Conservation (phyloP, 1,140 invertebrate species). For the Diabrotica virgifera region DNA sequence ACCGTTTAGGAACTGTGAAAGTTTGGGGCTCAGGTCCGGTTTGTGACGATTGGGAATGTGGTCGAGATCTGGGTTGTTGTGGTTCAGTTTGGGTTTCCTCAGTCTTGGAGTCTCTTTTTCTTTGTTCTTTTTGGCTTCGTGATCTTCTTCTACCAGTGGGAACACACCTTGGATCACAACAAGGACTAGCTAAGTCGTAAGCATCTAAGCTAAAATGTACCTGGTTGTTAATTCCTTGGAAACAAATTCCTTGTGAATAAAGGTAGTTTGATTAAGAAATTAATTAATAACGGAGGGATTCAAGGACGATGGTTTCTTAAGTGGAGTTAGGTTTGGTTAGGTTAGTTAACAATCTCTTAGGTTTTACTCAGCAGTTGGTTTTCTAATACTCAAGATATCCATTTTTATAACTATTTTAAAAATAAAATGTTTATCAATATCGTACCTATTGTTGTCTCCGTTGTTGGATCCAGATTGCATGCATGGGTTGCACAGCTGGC, state of each 20-base stretch:
- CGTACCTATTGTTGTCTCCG: constrained; percentile 20
- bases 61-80: constrained; percentile 46
- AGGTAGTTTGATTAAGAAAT: no score
- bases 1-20: constrained; percentile 38
- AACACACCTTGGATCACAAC: constrained; percentile 79
- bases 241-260: no score
- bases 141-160: constrained; percentile 65
- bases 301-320: no score
- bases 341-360: no score
- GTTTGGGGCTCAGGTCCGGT: constrained; percentile 27
- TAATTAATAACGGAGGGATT: no score
- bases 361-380: no score
- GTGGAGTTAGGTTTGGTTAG: no score
- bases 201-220: constrained; percentile 63
- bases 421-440: no score
- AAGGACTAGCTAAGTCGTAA: constrained; percentile 78
- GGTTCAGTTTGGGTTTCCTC: constrained; percentile 50
- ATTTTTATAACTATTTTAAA: no score
- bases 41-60: constrained; percentile 49
- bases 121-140: constrained; percentile 61
- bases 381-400: no score
- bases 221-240: neutral
- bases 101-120: constrained; percentile 56
- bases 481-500: constrained; percentile 73
- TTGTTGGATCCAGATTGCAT: constrained; percentile 52